phyloP scores from a whole-genome alignment of 2,113 vertebrate genomes.

The Talpa occidentalis region DNA sequence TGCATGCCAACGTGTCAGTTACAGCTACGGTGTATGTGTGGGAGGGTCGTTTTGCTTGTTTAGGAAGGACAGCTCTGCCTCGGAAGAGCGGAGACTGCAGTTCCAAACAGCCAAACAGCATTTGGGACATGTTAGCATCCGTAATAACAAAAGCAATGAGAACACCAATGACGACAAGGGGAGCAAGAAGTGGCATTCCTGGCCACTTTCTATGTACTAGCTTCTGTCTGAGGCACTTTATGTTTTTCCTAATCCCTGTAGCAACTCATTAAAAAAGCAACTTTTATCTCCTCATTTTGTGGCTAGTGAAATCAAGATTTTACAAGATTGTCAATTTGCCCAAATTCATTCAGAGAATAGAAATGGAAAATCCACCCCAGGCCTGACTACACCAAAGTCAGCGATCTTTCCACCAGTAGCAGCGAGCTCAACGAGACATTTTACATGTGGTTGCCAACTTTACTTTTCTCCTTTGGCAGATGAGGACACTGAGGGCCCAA shows the following conservation, averaged over 20 bases:
- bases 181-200: not conserved
- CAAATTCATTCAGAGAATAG: not conserved
- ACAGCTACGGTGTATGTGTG: too few relatives aligned
- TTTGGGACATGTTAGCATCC: not conserved
- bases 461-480: not conserved
- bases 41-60: not conserved
- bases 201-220: not conserved
- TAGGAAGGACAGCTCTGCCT: not conserved
- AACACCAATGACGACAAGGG: not conserved
- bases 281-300: not conserved
- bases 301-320: not conserved
- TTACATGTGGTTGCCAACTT: not conserved
- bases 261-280: not conserved
- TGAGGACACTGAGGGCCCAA: not conserved
- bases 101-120: constrained; percentile 3
- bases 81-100: not conserved
- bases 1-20: not conserved
- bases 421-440: not conserved
- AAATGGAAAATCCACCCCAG: not conserved
- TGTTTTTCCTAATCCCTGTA: not conserved
- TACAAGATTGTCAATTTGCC: not conserved
- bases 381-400: too few relatives aligned
- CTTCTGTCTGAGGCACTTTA: not conserved
- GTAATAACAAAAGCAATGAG: not conserved
- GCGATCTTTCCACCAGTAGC: not conserved